A percentile compares a stretch with the other conserved stretches of the same genome.
phyloP scores from a whole-genome alignment of 2,888 invertebrate genomes.

The Sarcophaga subvicina region DNA sequence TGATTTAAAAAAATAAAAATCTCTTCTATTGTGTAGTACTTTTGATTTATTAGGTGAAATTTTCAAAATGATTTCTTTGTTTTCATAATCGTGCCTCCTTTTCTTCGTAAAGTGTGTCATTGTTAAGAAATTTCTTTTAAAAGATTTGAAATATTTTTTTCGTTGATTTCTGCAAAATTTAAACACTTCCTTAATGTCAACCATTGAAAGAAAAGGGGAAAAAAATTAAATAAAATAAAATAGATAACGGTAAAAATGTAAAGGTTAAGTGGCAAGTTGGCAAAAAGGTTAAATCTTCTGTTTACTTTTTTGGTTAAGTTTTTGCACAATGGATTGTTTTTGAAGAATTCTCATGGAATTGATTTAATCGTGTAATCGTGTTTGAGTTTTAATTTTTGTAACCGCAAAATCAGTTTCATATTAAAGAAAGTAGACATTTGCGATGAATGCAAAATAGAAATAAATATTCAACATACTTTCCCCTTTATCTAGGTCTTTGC shows the following conservation, averaged over 20 bases:
- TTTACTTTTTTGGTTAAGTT: conserved; percentile 15
- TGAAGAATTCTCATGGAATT: not conserved
- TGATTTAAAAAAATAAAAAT: not conserved
- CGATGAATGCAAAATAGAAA: no score
- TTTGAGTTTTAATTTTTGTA: no score
- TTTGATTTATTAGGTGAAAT: conserved; percentile 37
- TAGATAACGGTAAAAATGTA: conserved; percentile 70
- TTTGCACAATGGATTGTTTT: conserved; percentile 40
- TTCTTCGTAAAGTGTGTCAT: conserved; percentile 45
- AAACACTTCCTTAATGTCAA: conserved; percentile 66
- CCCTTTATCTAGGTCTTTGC: no score
- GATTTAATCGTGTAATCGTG: no score
- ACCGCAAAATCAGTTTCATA: no score
- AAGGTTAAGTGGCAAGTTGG: conserved; percentile 80
- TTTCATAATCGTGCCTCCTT: conserved; percentile 18
- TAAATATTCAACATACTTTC: no score
- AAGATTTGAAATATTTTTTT: conserved; percentile 37
- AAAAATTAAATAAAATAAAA: conserved; percentile 10
- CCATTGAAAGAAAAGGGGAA: conserved; percentile 23
- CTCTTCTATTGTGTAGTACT: not conserved
- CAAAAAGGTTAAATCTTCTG: conserved; percentile 78
- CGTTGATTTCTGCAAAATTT: not conserved
- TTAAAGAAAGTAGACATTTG: no score
- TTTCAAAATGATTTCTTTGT: conserved; percentile 12
- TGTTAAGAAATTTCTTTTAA: conserved; percentile 57